A percentile compares a stretch with the other conserved stretches of the same genome.
phyloP scores from a whole-genome alignment of 2,888 invertebrate species.

The Thysanoteuthis rhombus region DNA sequence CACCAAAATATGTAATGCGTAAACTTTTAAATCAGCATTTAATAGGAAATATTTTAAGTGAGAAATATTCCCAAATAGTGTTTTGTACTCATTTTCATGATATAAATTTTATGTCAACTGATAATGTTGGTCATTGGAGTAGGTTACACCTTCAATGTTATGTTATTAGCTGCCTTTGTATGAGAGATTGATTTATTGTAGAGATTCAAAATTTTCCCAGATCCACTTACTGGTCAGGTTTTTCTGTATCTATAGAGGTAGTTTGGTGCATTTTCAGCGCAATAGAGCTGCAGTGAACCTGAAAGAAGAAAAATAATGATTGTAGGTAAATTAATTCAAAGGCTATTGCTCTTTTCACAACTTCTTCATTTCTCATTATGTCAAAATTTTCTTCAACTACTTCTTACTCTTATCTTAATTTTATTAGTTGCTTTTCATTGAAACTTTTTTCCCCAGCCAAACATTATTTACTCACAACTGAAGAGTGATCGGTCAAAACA shows the following conservation, averaged over 20 bases:
- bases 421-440: no score
- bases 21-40: no score
- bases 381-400: no score
- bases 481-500: no score
- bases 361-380: no score
- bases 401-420: no score
- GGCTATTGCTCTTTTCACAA: no score
- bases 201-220: not conserved
- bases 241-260: conserved; percentile 42
- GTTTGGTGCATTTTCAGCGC: conserved; percentile 49
- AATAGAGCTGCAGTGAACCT: conserved; percentile 52
- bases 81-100: not conserved
- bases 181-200: not conserved
- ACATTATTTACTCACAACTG: no score
- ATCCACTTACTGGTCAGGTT: conserved; percentile 36
- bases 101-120: not conserved
- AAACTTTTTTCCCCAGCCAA: no score
- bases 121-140: not conserved
- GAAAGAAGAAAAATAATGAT: conserved; percentile 34
- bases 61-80: not conserved
- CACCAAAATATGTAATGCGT: no score
- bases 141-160: not conserved
- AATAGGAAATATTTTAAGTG: no score
- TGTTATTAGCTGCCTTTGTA: not conserved
- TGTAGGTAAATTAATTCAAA: not conserved